These are phyloP conservation scores for Peribatodes rhomboidaria DNA, from an alignment of 2,888 invertebrate genomes.

Conservation along the genomic window DNA sequence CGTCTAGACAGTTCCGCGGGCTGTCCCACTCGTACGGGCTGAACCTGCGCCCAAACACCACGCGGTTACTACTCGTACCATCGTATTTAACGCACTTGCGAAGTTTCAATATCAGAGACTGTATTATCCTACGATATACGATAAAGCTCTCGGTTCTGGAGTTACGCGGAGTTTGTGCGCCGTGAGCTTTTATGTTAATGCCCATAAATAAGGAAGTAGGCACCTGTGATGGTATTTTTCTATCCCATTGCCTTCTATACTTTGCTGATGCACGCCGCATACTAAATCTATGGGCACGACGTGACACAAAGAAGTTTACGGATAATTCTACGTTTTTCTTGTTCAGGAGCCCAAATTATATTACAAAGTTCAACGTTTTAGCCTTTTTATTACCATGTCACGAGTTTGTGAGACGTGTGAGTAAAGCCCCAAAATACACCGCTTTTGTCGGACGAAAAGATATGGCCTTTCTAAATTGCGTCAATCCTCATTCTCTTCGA, in stretches of 20 bases:
- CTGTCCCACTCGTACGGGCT: constrained; percentile 98
- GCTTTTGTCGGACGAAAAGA: constrained; percentile 28
- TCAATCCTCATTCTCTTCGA: constrained; percentile 38
- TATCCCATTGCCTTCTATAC: constrained; percentile 24
- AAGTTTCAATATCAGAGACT: constrained; percentile 42
- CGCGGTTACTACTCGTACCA: constrained; percentile 53
- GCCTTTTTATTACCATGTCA: constrained; percentile 24
- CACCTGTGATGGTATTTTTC: constrained; percentile 34
- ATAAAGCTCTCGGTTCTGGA: constrained; percentile 14
- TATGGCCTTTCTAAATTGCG: constrained; percentile 29
- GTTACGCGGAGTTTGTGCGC: constrained; percentile 18
- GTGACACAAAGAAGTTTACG: not conserved
- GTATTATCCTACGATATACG: constrained; percentile 3
- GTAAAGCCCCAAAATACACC: constrained; percentile 28
- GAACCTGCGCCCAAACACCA: constrained; percentile 89
- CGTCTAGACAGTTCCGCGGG: constrained; percentile 94
- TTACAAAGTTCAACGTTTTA: constrained; percentile 16
- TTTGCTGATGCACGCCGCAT: constrained; percentile 23
- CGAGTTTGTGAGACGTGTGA: constrained; percentile 25
- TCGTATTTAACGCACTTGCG: constrained; percentile 43
- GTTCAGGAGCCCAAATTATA: constrained; percentile 9
- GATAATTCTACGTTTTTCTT: constrained; percentile 11
- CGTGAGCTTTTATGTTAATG: constrained; percentile 33
- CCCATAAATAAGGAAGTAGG: constrained; percentile 32
- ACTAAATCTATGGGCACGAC: constrained; percentile 16